Conservation (phyloP, 2,888 invertebrate species). For the Limnephilus auricula region DNA sequence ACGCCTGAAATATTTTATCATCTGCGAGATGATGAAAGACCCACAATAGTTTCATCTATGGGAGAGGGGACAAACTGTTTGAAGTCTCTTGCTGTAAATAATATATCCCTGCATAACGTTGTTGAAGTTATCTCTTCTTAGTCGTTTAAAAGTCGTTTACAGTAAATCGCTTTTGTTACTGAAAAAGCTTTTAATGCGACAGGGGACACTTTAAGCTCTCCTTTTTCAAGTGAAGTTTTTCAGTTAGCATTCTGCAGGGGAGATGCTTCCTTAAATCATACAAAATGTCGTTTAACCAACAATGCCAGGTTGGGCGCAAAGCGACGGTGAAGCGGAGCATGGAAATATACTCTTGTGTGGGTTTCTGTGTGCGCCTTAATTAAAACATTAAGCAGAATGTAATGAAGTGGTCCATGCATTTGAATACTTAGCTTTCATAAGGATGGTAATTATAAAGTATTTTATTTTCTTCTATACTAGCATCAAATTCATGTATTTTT, state of each 20-base stretch:
- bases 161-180: conserved; percentile 63
- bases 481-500: neutral
- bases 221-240: conserved; percentile 37
- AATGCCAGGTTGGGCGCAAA: neutral
- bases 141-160: conserved; percentile 65
- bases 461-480: neutral
- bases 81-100: conserved; percentile 42
- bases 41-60: conserved; percentile 7
- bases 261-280: conserved; percentile 29
- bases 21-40: neutral
- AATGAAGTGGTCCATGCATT: neutral
- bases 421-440: neutral
- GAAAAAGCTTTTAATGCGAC: conserved; percentile 57
- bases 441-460: neutral
- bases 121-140: conserved; percentile 59
- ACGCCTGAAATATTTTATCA: neutral
- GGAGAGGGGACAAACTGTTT: conserved; percentile 6
- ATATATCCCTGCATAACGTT: conserved; percentile 31
- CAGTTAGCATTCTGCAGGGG: conserved; percentile 14
- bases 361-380: neutral
- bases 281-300: conserved; percentile 17
- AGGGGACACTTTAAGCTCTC: conserved; percentile 9
- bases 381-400: neutral
- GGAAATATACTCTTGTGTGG: neutral
- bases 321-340: neutral